These are phyloP conservation scores for Epistrophe eligans DNA, from an alignment of 2,888 invertebrate species.

Conservation along the genomic window DNA sequence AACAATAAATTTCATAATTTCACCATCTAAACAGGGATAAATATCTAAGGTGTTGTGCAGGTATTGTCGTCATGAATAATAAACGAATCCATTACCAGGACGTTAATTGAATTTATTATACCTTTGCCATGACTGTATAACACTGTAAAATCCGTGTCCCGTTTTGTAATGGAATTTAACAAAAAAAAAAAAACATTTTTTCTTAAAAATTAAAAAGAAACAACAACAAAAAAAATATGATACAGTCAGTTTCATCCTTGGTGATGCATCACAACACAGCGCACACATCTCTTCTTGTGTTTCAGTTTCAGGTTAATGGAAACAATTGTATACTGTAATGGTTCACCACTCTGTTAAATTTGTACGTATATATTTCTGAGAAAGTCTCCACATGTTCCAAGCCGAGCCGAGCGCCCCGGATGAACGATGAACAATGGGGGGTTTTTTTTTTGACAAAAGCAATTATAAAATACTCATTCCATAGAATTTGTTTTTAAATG, in stretches of 20 bases:
- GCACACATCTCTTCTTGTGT: slow-evolving; percentile 52
- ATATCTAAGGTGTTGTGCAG: slow-evolving; percentile 13
- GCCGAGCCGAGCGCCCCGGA: background rate
- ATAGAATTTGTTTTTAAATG: slow-evolving; percentile 19
- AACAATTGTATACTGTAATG: slow-evolving; percentile 72
- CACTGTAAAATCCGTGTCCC: slow-evolving; percentile 42
- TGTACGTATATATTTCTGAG: slow-evolving; percentile 55
- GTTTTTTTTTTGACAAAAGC: slow-evolving; percentile 62
- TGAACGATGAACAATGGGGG: slow-evolving; percentile 44
- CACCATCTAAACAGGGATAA: background rate
- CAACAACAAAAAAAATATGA: slow-evolving; percentile 44
- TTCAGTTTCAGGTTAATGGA: slow-evolving; percentile 68
- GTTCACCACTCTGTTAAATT: slow-evolving; percentile 48
- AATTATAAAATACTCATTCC: slow-evolving; percentile 66
- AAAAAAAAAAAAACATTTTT: slow-evolving; percentile 34
- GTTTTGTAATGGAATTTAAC: slow-evolving; percentile 59
- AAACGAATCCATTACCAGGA: slow-evolving; percentile 58
- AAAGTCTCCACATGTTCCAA: slow-evolving; percentile 68
- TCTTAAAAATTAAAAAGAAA: slow-evolving; percentile 33
- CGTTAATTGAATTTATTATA: slow-evolving; percentile 56
- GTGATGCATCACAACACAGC: background rate
- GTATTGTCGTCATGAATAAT: slow-evolving; percentile 40
- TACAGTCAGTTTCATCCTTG: slow-evolving; percentile 59
- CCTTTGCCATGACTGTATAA: slow-evolving; percentile 13
- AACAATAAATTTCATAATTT: background rate